Conservation (phyloP, 2,113 vertebrate genomes). For the Elaphurus davidianus region DNA sequence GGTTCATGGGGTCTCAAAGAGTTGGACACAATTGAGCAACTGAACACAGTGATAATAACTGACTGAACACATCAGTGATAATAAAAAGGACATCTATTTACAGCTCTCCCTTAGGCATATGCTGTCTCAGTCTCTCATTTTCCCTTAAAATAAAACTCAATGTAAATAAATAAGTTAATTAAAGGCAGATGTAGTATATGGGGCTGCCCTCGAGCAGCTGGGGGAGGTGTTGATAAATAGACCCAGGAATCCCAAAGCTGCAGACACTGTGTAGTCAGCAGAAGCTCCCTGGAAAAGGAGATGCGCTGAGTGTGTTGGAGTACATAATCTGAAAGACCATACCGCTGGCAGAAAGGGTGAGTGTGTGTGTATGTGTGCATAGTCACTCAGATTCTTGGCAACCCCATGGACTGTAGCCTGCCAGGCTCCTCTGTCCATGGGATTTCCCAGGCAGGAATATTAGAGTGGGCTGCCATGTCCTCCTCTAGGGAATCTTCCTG, state of each 20-base stretch:
- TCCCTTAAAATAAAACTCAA: neutral
- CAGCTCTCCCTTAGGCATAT: neutral
- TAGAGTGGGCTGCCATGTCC: neutral
- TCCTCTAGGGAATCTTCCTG: neutral
- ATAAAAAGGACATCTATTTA: neutral
- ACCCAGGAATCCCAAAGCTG: neutral
- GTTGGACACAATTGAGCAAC: neutral
- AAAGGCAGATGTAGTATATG: rapidly evolving
- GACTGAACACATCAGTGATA: neutral
- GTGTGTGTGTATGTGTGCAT: rapidly evolving
- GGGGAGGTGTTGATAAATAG: neutral
- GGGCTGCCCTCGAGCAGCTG: rapidly evolving
- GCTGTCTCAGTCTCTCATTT: neutral
- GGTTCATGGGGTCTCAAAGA: neutral
- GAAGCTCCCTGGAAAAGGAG: neutral
- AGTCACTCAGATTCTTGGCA: neutral
- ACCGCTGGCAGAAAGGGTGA: neutral
- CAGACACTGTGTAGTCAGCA: too few species aligned
- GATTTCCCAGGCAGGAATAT: neutral
- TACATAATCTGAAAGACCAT: neutral
- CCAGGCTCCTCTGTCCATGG: neutral
- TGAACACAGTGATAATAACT: neutral
- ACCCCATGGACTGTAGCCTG: neutral
- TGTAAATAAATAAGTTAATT: neutral
- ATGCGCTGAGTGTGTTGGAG: neutral